A percentile compares a stretch with the other conserved stretches of the same genome.
These are phyloP conservation scores for Saccostrea echinata DNA, from an alignment of 1,140 invertebrate genomes.

Conservation along the genomic window DNA sequence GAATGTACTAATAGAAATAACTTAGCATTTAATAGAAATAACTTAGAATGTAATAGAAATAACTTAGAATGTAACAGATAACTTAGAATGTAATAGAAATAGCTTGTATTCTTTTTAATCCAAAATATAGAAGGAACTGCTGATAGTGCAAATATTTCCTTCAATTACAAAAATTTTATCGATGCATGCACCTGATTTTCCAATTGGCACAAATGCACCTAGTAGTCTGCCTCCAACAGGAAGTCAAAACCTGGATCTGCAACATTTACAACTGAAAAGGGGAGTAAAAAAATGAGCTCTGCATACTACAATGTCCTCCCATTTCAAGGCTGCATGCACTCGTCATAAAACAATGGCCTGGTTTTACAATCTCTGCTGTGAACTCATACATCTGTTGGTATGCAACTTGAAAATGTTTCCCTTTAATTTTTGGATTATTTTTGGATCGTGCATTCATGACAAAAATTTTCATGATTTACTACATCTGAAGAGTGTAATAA, in stretches of 20 bases:
- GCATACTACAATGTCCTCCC: slow-evolving; percentile 17
- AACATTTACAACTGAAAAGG: not conserved
- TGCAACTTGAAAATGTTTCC: slow-evolving; percentile 1
- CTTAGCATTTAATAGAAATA: too few species aligned
- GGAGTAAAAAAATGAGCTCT: not conserved
- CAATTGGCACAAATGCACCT: not conserved
- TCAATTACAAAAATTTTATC: not conserved
- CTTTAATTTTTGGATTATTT: slow-evolving; percentile 5
- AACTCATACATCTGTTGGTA: not conserved
- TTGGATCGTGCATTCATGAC: not conserved
- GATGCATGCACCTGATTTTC: not conserved
- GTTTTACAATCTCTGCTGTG: not conserved
- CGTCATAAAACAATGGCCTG: not conserved
- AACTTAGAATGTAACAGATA: too few species aligned
- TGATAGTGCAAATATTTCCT: slow-evolving; percentile 8
- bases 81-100: too few species aligned
- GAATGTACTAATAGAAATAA: too few species aligned
- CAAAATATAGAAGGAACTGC: not conserved
- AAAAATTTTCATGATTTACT: slow-evolving; percentile 6
- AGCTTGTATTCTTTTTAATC: too few species aligned
- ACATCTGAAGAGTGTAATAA: not conserved
- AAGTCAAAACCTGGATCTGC: slow-evolving; percentile 16
- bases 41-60: too few species aligned
- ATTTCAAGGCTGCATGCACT: not conserved
- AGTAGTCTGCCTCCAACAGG: not conserved